phyloP scores from a whole-genome alignment of 1,140 invertebrate species.

The Muscidifurax raptorellus region DNA sequence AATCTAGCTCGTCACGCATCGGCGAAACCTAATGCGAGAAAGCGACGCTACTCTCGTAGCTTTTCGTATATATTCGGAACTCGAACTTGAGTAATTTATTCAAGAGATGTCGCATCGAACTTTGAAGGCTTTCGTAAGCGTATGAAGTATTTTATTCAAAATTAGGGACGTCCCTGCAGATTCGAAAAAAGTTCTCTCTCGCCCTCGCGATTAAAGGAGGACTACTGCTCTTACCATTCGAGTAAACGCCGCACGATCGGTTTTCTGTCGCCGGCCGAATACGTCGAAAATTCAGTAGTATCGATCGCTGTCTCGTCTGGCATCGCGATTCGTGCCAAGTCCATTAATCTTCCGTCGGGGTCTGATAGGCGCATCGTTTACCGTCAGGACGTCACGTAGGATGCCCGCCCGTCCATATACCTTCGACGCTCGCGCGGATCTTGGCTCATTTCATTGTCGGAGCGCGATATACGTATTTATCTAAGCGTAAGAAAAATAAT shows the following conservation, averaged over 20 bases:
- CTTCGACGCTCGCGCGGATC: background rate
- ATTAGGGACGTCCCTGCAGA: background rate
- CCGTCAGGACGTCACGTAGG: conserved; percentile 8
- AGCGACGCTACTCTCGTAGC: too few relatives aligned
- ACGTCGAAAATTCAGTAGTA: conserved; percentile 24
- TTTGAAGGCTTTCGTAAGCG: background rate
- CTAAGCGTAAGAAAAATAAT: conserved; percentile 22
- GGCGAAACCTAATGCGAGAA: too few relatives aligned
- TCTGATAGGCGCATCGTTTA: conserved; percentile 40
- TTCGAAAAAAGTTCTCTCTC: background rate
- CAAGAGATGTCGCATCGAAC: background rate
- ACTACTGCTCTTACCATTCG: background rate
- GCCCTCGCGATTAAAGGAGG: background rate
- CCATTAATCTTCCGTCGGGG: conserved; percentile 21
- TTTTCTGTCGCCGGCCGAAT: conserved; percentile 15
- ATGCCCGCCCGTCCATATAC: conserved; percentile 2
- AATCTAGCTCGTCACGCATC: too few relatives aligned
- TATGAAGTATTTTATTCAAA: background rate
- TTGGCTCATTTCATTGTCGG: background rate
- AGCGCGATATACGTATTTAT: background rate
- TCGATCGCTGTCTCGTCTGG: conserved; percentile 24
- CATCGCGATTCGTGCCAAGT: conserved; percentile 40
- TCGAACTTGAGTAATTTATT: background rate
- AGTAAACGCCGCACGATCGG: conserved; percentile 23
- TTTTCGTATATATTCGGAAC: too few relatives aligned